Evolutionary conservation across 2,797 vertebrate genomes (phyloP).

Genomic region (Telmatherina bonti): DNA sequence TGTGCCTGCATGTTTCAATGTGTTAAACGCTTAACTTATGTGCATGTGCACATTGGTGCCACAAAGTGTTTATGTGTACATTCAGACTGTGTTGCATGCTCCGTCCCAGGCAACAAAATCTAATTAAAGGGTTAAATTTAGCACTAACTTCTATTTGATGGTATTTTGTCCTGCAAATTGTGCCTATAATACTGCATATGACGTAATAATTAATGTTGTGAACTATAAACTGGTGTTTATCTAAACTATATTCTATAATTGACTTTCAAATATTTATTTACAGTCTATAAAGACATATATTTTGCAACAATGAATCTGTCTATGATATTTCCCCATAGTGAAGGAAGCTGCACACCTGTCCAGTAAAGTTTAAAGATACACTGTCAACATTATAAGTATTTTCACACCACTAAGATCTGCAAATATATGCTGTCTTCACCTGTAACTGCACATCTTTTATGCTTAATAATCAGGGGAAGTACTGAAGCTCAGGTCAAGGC

Average conservation of each 20-base stretch:
- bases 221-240: neutral
- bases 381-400: conserved; percentile 10
- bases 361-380: conserved; percentile 4
- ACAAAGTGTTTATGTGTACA: conserved; percentile 10
- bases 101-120: neutral
- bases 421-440: conserved; percentile 12
- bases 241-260: neutral
- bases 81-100: conserved; percentile 22
- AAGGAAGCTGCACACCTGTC: neutral
- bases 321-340: neutral
- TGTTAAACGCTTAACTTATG: conserved; percentile 8
- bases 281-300: neutral
- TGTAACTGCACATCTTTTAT: conserved; percentile 14
- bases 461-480: conserved; percentile 8
- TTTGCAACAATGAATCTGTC: conserved; percentile 10
- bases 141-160: neutral
- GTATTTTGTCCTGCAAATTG: neutral
- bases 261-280: neutral
- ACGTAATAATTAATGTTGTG: neutral
- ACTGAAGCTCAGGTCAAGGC: conserved; percentile 18
- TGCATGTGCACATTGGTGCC: neutral
- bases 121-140: conserved; percentile 1
- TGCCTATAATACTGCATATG: neutral
- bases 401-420: conserved; percentile 20
- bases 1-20: conserved; percentile 1